Evolutionary conservation across 2,797 vertebrate species (phyloP).

Genomic region (Trematomus bernacchii): DNA sequence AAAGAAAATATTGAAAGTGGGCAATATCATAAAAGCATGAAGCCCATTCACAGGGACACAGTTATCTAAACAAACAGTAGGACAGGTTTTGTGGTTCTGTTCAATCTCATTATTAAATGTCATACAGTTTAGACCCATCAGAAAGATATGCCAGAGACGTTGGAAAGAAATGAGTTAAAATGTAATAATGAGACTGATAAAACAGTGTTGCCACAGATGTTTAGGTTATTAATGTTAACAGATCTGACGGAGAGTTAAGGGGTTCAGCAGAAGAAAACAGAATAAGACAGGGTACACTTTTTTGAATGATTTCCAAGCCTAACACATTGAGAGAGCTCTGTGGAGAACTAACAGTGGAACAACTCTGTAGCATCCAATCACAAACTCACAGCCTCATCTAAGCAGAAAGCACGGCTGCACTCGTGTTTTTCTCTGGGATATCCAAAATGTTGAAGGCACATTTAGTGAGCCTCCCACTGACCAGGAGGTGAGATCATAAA

Average conservation of each 20-base stretch:
- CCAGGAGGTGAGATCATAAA: conserved; percentile 56
- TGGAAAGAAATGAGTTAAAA: conserved; percentile 6
- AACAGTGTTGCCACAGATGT: conserved; percentile 18
- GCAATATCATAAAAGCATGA: not conserved
- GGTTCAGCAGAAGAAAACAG: conserved; percentile 3
- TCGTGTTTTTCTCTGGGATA: conserved; percentile 56
- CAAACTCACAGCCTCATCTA: conserved; percentile 49
- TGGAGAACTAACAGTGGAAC: conserved; percentile 16
- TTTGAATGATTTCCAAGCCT: conserved; percentile 38
- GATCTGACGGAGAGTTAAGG: conserved; percentile 24
- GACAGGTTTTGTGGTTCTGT: conserved; percentile 2
- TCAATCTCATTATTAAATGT: not conserved
- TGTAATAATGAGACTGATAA: not conserved
- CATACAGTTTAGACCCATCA: not conserved
- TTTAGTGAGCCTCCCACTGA: conserved; percentile 44
- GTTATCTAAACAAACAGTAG: not conserved
- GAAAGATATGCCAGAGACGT: not conserved
- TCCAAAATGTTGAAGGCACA: conserved; percentile 49
- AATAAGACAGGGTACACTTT: not conserved
- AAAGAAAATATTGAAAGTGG: not conserved
- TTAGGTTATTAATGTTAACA: conserved; percentile 3
- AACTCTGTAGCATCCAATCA: conserved; percentile 31
- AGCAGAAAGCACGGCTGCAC: conserved; percentile 56
- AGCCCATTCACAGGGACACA: not conserved
- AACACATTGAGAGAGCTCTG: conserved; percentile 22